Percentiles rank a stretch among this genome's conserved stretches.
Evolutionary conservation across 2,113 vertebrate species (phyloP).

Genomic region (Macheiramphus alcinus): DNA sequence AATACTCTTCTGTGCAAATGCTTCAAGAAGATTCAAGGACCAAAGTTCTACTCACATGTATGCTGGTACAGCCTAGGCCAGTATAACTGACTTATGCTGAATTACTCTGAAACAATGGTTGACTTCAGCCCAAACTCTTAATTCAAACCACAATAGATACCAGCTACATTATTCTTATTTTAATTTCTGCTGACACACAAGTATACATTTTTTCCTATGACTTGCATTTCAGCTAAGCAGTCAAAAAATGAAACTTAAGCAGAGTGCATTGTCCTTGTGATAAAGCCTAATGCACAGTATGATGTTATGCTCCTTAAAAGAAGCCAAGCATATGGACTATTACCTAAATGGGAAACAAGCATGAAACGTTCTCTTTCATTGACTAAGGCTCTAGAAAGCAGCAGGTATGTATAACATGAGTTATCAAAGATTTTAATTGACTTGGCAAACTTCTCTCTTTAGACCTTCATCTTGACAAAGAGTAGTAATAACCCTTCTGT

Average conservation of each 20-base stretch:
- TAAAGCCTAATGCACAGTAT: background rate
- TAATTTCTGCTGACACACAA: conserved; percentile 4
- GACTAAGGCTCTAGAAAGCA: background rate
- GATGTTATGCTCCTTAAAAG: background rate
- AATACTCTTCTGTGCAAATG: background rate
- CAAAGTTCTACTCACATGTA: background rate
- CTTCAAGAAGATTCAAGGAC: background rate
- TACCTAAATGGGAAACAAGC: background rate
- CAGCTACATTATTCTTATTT: background rate
- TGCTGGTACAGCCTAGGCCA: background rate
- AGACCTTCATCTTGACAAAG: background rate
- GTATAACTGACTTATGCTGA: background rate
- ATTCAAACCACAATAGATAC: conserved; percentile 3
- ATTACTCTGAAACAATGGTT: background rate
- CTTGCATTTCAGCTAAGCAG: background rate
- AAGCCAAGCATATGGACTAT: background rate
- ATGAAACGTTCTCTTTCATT: fast-evolving
- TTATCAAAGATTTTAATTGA: background rate
- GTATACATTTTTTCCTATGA: background rate
- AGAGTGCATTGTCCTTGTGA: background rate
- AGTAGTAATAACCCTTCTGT: background rate
- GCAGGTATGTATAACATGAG: background rate
- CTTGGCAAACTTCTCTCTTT: background rate
- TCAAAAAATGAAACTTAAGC: background rate
- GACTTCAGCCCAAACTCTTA: background rate